Conservation (phyloP, 2,888 invertebrate species). For the Onthophagus sagittarius region DNA sequence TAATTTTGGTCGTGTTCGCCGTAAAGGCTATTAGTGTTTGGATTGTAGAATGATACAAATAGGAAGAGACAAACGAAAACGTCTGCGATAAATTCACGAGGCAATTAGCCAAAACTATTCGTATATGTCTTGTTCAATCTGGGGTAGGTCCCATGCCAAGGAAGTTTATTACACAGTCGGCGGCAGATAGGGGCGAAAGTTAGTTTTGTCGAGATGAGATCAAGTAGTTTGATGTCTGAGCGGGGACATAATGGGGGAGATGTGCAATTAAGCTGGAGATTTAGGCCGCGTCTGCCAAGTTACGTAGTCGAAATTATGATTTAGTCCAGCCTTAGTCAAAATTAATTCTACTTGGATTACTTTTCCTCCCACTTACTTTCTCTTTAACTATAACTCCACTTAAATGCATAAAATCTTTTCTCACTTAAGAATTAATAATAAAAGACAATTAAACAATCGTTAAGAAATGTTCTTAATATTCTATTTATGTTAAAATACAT, state of each 20-base stretch:
- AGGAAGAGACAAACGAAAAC: background rate
- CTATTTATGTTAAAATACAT: background rate
- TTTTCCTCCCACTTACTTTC: background rate
- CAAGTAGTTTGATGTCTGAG: conserved; percentile 4
- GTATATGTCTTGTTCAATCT: background rate
- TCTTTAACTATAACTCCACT: background rate
- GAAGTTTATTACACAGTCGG: conserved; percentile 11
- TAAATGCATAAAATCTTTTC: background rate
- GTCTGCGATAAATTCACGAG: background rate
- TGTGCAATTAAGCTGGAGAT: conserved; percentile 14
- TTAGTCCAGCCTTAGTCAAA: background rate
- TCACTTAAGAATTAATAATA: background rate
- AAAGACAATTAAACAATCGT: background rate
- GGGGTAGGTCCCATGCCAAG: background rate
- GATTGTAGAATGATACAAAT: background rate
- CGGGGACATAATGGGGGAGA: conserved; percentile 18
- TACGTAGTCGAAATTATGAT: background rate
- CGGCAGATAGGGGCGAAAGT: conserved; percentile 9
- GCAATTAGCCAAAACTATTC: background rate
- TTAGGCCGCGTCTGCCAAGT: background rate
- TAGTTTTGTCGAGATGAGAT: conserved; percentile 11
- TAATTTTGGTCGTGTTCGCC: background rate
- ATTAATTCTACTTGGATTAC: background rate
- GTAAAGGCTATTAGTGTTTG: background rate
- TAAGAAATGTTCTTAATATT: background rate